A percentile compares a stretch with the other conserved stretches of the same genome.
Evolutionary conservation across 2,797 vertebrate genomes (phyloP).

Genomic region (Aulostomus chinensis): DNA sequence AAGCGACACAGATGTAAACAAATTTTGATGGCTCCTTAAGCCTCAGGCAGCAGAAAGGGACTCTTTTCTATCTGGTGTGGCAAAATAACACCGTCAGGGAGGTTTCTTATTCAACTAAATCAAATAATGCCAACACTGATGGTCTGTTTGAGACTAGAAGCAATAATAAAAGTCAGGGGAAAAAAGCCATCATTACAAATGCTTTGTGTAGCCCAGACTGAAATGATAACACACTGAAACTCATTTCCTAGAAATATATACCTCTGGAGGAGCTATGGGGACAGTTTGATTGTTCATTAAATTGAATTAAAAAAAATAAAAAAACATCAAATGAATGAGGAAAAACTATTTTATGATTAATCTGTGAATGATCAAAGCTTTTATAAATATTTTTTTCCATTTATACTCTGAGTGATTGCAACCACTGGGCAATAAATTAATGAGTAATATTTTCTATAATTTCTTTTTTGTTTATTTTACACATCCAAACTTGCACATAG

Average conservation of each 20-base stretch:
- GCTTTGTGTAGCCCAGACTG: slow-evolving; percentile 50
- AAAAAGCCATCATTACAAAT: slow-evolving; percentile 63
- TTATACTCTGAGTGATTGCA: slow-evolving; percentile 20
- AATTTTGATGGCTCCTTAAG: slow-evolving; percentile 44
- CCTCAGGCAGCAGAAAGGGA: slow-evolving; percentile 44
- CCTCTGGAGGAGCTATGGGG: slow-evolving; percentile 38
- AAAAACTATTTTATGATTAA: slow-evolving; percentile 45
- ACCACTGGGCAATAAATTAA: slow-evolving; percentile 5
- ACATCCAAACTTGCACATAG: slow-evolving; percentile 20
- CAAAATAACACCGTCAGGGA: slow-evolving; percentile 52
- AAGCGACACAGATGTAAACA: slow-evolving; percentile 43
- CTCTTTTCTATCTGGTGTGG: slow-evolving; percentile 54
- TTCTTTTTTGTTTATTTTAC: slow-evolving; percentile 19
- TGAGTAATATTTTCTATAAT: slow-evolving; percentile 4
- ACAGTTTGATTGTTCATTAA: slow-evolving; percentile 49
- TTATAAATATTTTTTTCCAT: slow-evolving; percentile 6
- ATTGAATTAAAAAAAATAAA: slow-evolving; percentile 46
- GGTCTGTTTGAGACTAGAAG: slow-evolving; percentile 53
- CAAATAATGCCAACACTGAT: slow-evolving; percentile 69
- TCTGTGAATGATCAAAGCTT: slow-evolving; percentile 29
- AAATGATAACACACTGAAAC: slow-evolving; percentile 56
- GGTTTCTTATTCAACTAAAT: slow-evolving; percentile 67
- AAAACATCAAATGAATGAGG: slow-evolving; percentile 36
- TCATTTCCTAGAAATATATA: slow-evolving; percentile 69
- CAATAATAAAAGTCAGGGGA: slow-evolving; percentile 54